Evolutionary conservation across 2,888 invertebrate genomes (phyloP), one percentile per base, ranked within the genome.

Genomic region (Melanotus villosus): DNA sequence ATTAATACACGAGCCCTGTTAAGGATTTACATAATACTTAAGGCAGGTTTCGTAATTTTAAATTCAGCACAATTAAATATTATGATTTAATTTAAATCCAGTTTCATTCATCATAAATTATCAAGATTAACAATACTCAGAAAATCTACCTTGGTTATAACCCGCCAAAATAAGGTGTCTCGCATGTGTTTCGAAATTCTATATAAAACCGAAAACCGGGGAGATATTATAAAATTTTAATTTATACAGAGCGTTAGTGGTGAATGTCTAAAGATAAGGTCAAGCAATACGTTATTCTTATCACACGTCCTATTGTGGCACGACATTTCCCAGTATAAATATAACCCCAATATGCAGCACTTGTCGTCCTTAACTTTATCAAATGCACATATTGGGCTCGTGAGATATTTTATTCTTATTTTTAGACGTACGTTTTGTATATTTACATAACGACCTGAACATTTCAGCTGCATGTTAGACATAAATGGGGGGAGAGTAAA

Each of bases 201-300:
- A 45, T 21, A 59, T 14, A 59, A 59, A 45, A 43, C 9, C 47
- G 23, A 32, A 30, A 36, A 32, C 38, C n/a, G n/a, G 12, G 63
- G 54, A 41, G 18, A 26, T 19, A 56, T 56, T 65, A 56, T 65
- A 65, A 65, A 65, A 65, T 57, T 65, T 65, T 65, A 65, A 65
- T 65, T 57, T 65, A 65, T 65, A 65, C 65, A 43, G 45, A 16
- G 45, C 45, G 56, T 56, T 45, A 19, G 43, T 32, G 56, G 45
- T 36, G 36, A 56, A 67, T 52, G 72, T 72, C 67, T 65, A 66
- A 65, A 72, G 72, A 72, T 72, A 72, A 70, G 69, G 64, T 56
- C 54, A 62, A 66, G 66, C 69, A 69, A 69, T 70, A 70, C 69
- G 66, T 70, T 66, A 69, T 69, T 59, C 66, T 70, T 72, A 72